Evolutionary conservation across 2,888 invertebrate species (phyloP), one percentile per base, ranked within the genome.

Genomic region (Eurois occulta): DNA sequence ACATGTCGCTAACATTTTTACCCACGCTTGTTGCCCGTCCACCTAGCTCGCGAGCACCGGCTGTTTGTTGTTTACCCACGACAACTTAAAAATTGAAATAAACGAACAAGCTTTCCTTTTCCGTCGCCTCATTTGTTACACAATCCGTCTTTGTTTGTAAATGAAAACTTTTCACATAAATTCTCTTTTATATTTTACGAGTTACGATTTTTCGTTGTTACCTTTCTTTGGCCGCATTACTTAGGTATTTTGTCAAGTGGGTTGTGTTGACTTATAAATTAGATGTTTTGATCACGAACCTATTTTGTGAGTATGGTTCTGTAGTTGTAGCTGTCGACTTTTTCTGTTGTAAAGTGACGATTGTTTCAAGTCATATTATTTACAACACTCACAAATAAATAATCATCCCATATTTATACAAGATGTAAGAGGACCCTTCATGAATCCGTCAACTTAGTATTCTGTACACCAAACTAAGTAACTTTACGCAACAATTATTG

Each of bases 1-100:
- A 70, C 62, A 83, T 46, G 65, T 83, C 35, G 48, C 21, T 60
- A n/a, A 78, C 65, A 66, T 66, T 60, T 83, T 28, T 32, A 46
- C 58, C 43, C n/a, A 52, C 71, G 71, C 62, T 5, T 41, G 43
- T 43, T 21, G 21, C 16, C 70, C 21, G 38, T 48, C 18, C 32
- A 38, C 55, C 60, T 62, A 60, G 58, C 55, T 52, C 38, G n/a
- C 72, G 70, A 69, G 66, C 75, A 78, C 58, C 38, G 52, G 24
- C 73, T 72, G 75, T 75, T 68, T 67, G 70, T 75, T 86, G 81
- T 78, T 78, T 79, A 76, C 78, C 41, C 13, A 81, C 76, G 78
- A 58, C 62, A 81, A 78, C 75, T 87, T 87, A 84, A 88, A 88
- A 87, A 87, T 88, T 88, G 74, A 88, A 87, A 86, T 72, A 84